Evolutionary conservation across 2,113 vertebrate genomes (phyloP).

Genomic region (Myrmophylax atrothorax): DNA sequence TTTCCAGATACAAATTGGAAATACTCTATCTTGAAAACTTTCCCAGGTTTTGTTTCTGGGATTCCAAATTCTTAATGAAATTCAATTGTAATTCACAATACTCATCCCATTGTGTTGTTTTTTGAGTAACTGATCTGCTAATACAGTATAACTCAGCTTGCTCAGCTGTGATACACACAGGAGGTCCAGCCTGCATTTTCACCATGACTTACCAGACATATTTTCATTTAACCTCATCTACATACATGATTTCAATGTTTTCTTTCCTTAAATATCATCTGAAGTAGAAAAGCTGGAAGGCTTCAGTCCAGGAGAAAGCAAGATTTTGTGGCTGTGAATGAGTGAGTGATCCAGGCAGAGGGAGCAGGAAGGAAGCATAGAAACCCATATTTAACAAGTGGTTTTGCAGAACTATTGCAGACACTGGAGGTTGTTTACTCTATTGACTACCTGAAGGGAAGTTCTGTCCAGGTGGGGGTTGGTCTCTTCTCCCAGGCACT

Average conservation of each 20-base stretch:
- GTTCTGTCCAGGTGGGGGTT: too few species aligned
- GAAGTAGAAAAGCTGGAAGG: background rate
- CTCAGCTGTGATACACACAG: background rate
- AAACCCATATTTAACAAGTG: rapidly evolving
- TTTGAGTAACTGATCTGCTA: background rate
- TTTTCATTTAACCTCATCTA: background rate
- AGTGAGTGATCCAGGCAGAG: background rate
- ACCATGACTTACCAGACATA: background rate
- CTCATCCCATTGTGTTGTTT: background rate
- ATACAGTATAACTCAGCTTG: background rate
- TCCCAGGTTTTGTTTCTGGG: background rate
- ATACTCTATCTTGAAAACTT: background rate
- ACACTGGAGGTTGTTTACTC: background rate
- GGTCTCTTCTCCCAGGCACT: too few species aligned
- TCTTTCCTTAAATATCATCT: background rate
- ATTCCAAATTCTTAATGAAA: background rate
- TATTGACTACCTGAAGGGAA: too few species aligned
- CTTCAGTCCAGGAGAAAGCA: background rate
- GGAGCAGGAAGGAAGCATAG: background rate
- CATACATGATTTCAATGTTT: background rate
- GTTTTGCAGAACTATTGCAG: background rate
- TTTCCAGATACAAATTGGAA: background rate
- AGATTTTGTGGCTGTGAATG: background rate
- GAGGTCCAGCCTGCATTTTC: background rate
- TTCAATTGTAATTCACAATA: background rate